phyloP scores from a whole-genome alignment of 2,797 vertebrate genomes.

The Neosilurus mollespiculum region DNA sequence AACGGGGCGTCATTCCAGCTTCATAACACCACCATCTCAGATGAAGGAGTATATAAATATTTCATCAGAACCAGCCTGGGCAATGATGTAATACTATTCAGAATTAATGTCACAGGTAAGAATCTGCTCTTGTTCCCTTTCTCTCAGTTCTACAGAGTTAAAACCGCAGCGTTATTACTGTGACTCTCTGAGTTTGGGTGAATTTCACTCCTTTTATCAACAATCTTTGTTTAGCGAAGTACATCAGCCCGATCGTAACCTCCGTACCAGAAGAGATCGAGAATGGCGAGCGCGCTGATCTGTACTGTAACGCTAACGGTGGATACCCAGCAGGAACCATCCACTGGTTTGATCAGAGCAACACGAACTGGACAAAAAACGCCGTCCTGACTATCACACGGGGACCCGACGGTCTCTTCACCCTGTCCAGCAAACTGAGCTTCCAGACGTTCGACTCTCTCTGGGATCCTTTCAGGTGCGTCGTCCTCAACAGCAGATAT shows the following conservation, averaged over 20 bases:
- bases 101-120: constrained; percentile 26
- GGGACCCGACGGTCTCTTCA: constrained; percentile 42
- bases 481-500: constrained; percentile 53
- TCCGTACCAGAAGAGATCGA: neutral
- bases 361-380: neutral
- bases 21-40: neutral
- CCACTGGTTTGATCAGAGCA: constrained; percentile 57
- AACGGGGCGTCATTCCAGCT: neutral
- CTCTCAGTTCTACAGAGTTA: neutral
- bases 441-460: fast-evolving
- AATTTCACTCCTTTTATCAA: neutral
- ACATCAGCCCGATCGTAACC: neutral
- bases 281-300: fast-evolving
- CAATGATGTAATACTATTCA: fast-evolving
- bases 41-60: constrained; percentile 23
- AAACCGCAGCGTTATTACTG: neutral
- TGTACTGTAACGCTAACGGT: constrained; percentile 57
- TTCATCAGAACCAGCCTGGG: neutral
- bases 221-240: neutral
- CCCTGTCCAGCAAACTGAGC: constrained; percentile 60
- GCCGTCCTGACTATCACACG: fast-evolving
- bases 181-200: neutral
- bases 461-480: constrained; percentile 55
- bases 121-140: neutral
- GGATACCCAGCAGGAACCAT: constrained; percentile 66